Base-by-base conservation (phyloP, 2,113 vertebrate species). In the Rhinoderma darwinii region DNA sequence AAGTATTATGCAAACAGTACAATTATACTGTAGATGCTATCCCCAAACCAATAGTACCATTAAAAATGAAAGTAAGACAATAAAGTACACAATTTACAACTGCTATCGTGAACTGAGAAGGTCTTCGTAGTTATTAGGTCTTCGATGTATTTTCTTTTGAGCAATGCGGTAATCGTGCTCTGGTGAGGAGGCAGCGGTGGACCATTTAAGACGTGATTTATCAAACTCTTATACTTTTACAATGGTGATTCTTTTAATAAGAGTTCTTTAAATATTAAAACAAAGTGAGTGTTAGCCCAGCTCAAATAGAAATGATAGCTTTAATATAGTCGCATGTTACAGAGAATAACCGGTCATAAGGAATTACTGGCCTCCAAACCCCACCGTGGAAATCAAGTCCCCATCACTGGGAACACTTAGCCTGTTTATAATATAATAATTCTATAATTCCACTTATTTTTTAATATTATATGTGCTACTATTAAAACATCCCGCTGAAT, bases 211-310 rank as follows among this genome's bases (percentile, higher is more conserved):
- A 7, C 0, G 0, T 74, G 87, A 83, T 39, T 54, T 84, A 90
- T 84, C 88, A 88, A 88, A 86, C 85, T 61, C 90, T 87, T 88
- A 51, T 43, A 88, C 83, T 75, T 91, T 90, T 74, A 89, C 82
- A 89, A 88, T 20, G 66, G 89, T 88, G 89, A 90, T 90, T 92
- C 89, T 90, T 91, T 93, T 93, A 93, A 93, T 93, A 92, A 92
- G 89, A 89, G 68, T 72, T 88, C 89, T 90, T 92, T 88, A 92
- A 93, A 91, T 91, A 93, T 93, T 93, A 86, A 93, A 88, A 76
- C 81, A 90, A 89, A 84, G 68, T 59, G 88, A n/a, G 80, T 79
- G 75, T 0, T 81, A 87, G 88, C 72, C 88, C 88, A 32, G 88
- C 63, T 88, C 88, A 83, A 66, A 73, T 9, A 90, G 91, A 63